phyloP scores from a whole-genome alignment of 2,113 vertebrate species.

The Pholis gunnellus region DNA sequence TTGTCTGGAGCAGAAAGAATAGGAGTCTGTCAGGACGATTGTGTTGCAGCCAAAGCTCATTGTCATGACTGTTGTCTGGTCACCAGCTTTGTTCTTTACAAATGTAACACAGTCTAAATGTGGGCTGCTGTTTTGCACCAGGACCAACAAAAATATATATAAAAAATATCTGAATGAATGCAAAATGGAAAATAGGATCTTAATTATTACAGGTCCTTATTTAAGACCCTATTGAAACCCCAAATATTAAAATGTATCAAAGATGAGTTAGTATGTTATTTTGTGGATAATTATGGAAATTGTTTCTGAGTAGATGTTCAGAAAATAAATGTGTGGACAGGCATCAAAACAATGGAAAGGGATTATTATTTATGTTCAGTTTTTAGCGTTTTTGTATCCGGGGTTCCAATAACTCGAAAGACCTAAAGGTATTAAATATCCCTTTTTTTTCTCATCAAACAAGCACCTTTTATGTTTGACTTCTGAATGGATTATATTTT shows the following conservation, averaged over 20 bases:
- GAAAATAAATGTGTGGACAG: background rate
- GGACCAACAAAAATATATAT: background rate
- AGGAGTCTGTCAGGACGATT: constrained; percentile 36
- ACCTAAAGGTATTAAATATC: background rate
- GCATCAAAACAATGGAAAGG: background rate
- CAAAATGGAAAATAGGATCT: background rate
- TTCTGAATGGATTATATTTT: background rate
- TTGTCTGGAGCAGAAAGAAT: constrained; percentile 48
- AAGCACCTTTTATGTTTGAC: constrained; percentile 4
- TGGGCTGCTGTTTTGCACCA: background rate
- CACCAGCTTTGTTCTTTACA: constrained; percentile 35
- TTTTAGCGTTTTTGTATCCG: background rate
- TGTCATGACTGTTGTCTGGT: constrained; percentile 26
- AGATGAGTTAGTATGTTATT: background rate
- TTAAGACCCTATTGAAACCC: background rate
- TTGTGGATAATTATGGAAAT: background rate
- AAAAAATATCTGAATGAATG: background rate
- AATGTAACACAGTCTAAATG: background rate
- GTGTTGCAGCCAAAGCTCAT: constrained; percentile 33
- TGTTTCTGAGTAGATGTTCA: background rate
- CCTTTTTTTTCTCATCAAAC: background rate
- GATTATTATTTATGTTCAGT: background rate
- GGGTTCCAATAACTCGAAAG: background rate
- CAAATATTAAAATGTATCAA: background rate
- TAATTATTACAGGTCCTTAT: background rate